Percentiles rank a stretch among this genome's conserved stretches.
These are phyloP conservation scores for Sebastes steindachneri DNA, from an alignment of 2,797 vertebrate genomes.

Conservation along the genomic window DNA sequence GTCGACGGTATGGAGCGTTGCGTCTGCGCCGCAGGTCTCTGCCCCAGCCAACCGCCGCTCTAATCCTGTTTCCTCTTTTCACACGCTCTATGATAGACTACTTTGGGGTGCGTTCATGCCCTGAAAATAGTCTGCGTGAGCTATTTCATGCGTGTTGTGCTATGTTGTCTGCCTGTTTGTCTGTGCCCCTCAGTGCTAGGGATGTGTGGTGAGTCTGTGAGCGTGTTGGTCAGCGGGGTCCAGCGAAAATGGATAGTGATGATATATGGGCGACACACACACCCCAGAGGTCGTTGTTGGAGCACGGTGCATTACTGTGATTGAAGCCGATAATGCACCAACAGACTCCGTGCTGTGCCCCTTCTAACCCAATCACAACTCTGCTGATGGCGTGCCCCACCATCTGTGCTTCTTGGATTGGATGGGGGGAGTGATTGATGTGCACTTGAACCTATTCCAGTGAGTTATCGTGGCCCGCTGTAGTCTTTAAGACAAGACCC, in stretches of 20 bases:
- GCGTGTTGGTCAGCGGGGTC: conserved; percentile 46
- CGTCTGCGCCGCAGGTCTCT: conserved; percentile 51
- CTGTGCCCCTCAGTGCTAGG: conserved; percentile 6
- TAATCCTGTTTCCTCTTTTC: conserved; percentile 73
- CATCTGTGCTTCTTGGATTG: conserved; percentile 73
- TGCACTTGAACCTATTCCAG: conserved; percentile 70
- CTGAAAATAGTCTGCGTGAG: conserved; percentile 52
- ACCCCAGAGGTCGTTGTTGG: conserved; percentile 65
- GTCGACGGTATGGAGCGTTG: conserved; percentile 49
- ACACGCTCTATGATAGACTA: conserved; percentile 55
- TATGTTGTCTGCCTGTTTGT: conserved; percentile 35
- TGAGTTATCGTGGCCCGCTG: conserved; percentile 65
- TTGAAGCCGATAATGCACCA: conserved; percentile 77
- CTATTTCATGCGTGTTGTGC: conserved; percentile 58
- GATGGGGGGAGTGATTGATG: conserved; percentile 73
- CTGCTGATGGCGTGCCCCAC: conserved; percentile 62
- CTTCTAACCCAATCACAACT: conserved; percentile 74
- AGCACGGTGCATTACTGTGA: conserved; percentile 75
- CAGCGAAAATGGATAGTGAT: conserved; percentile 44
- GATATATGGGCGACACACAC: conserved; percentile 59
- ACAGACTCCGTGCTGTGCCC: conserved; percentile 64
- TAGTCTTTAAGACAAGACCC: conserved; percentile 66
- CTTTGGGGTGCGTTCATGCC: conserved; percentile 57
- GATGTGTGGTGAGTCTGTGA: conserved; percentile 13
- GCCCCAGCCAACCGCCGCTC: conserved; percentile 49